Percentiles rank a stretch among this genome's conserved stretches.
phyloP scores from a whole-genome alignment of 2,113 vertebrate genomes.

The Syngnathoides biaculeatus region DNA sequence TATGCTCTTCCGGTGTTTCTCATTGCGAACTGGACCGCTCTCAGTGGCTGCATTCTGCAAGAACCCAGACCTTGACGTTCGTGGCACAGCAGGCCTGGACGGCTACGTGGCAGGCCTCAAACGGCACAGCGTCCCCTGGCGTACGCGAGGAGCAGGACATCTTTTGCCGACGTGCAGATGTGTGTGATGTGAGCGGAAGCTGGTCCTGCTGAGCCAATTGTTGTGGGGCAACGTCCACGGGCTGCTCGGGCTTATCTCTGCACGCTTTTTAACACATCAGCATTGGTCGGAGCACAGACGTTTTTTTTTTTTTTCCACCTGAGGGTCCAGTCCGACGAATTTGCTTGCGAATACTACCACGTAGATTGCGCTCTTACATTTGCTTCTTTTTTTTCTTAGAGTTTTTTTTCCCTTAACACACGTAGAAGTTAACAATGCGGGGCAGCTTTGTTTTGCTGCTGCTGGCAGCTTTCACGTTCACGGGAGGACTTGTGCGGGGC shows the following conservation, averaged over 20 bases:
- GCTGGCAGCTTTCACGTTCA: slow-evolving; percentile 44
- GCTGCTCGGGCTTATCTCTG: slow-evolving; percentile 57
- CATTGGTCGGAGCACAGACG: slow-evolving; percentile 47
- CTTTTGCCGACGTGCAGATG: slow-evolving; percentile 31
- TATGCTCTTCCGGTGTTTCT: too few species aligned
- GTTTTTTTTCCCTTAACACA: background rate
- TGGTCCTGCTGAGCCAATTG: slow-evolving; percentile 63
- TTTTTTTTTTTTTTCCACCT: slow-evolving; percentile 37
- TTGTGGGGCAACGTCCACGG: slow-evolving; percentile 56
- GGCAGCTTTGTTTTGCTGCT: slow-evolving; percentile 42
- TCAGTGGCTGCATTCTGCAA: background rate
- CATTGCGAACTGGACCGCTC: too few species aligned
- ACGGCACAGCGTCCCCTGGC: slow-evolving; percentile 40
- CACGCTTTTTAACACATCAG: slow-evolving; percentile 70
- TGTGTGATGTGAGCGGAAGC: slow-evolving; percentile 67
- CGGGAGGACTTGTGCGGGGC: slow-evolving; percentile 38
- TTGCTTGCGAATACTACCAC: slow-evolving; percentile 11
- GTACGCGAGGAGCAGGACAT: slow-evolving; percentile 8
- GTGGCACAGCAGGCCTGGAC: background rate
- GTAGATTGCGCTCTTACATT: background rate
- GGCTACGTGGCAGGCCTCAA: background rate
- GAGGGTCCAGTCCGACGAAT: background rate
- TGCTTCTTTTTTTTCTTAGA: background rate
- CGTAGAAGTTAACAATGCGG: slow-evolving; percentile 61
- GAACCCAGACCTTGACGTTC: background rate